A percentile compares a stretch with the other conserved stretches of the same genome.
Evolutionary conservation across 2,888 invertebrate species (phyloP).

Genomic region (Drosophila meridionalis): DNA sequence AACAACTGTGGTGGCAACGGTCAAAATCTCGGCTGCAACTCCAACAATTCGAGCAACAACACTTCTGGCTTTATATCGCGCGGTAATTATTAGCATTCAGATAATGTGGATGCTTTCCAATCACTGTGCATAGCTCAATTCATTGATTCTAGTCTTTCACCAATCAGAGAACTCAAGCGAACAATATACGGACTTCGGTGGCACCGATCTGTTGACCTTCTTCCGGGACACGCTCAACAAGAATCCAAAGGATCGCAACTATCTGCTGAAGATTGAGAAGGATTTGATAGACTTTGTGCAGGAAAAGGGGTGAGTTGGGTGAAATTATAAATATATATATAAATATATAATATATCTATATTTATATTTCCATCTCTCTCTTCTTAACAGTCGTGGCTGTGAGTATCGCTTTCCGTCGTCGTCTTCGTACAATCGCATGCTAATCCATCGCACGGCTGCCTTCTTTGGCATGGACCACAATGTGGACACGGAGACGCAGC

Average conservation of each 20-base stretch:
- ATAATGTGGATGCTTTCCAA: slow-evolving; percentile 17
- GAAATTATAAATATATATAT: background rate
- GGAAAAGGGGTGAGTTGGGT: slow-evolving; percentile 89
- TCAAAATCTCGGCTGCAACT: slow-evolving; percentile 27
- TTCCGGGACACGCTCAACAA: slow-evolving; percentile 96
- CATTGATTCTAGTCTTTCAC: slow-evolving; percentile 81
- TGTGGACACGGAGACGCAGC: slow-evolving; percentile 92
- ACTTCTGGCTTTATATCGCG: slow-evolving; percentile 87
- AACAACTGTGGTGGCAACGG: slow-evolving; percentile 37
- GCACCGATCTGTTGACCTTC: slow-evolving; percentile 94
- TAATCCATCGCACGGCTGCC: slow-evolving; percentile 96
- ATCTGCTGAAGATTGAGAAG: slow-evolving; percentile 94
- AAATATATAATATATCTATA: too few species aligned
- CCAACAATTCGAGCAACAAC: slow-evolving; percentile 81
- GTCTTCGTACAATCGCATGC: slow-evolving; percentile 98
- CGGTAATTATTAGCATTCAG: slow-evolving; percentile 83
- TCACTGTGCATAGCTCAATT: slow-evolving; percentile 50
- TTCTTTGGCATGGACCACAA: slow-evolving; percentile 98
- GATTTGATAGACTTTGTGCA: slow-evolving; percentile 93
- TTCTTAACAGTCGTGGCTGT: slow-evolving; percentile 86
- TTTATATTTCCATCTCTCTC: background rate
- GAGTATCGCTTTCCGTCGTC: slow-evolving; percentile 95
- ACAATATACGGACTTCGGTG: slow-evolving; percentile 89
- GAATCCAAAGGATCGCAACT: slow-evolving; percentile 93
- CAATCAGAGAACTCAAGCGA: slow-evolving; percentile 91